Percentiles rank a stretch among this genome's conserved stretches.
phyloP scores from a whole-genome alignment of 2,888 invertebrate genomes.

The Escarpia spicata region DNA sequence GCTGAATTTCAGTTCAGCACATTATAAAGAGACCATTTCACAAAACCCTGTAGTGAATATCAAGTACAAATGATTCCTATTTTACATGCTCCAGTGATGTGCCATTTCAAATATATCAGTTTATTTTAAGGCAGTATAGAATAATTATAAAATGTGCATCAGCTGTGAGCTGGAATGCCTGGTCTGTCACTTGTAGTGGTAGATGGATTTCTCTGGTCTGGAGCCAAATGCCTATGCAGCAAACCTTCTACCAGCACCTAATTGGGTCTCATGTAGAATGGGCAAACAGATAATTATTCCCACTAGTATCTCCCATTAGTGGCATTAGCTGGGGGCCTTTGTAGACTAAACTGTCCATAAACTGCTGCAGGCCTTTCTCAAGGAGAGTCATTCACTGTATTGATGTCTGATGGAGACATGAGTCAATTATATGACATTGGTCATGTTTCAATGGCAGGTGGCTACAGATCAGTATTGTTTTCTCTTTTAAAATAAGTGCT shows the following conservation, averaged over 20 bases:
- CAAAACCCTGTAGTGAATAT: no score
- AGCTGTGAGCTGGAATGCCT: no score
- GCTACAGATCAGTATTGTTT: no score
- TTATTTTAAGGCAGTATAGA: no score
- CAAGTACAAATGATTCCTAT: no score
- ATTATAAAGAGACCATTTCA: no score
- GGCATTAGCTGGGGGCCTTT: not conserved
- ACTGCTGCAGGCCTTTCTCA: not conserved
- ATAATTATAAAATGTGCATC: no score
- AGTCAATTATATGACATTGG: not conserved
- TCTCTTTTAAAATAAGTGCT: no score
- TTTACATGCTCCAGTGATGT: no score
- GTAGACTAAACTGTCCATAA: not conserved
- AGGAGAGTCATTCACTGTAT: not conserved
- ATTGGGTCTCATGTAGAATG: not conserved
- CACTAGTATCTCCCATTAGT: not conserved
- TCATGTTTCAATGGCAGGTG: not conserved
- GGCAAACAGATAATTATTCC: slow-evolving; percentile 5
- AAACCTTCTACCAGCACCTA: not conserved
- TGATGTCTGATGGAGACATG: not conserved
- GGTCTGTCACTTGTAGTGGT: not conserved
- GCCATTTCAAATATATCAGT: no score
- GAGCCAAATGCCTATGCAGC: not conserved
- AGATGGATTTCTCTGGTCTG: not conserved
- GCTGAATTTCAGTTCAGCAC: no score